phyloP scores from a whole-genome alignment of 2,797 vertebrate genomes.

The Xiphorhynchus erythropygius region DNA sequence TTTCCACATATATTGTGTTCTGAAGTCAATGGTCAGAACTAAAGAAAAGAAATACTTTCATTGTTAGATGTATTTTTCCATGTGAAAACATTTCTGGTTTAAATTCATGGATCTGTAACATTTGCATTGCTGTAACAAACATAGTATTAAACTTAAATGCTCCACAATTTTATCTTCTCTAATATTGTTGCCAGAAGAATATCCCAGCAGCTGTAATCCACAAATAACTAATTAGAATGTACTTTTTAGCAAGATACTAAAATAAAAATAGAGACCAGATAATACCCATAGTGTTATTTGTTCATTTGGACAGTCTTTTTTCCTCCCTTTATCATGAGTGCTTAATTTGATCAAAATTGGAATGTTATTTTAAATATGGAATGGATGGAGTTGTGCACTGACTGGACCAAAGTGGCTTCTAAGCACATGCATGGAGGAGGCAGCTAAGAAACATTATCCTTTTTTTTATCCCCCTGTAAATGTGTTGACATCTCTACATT shows the following conservation, averaged over 20 bases:
- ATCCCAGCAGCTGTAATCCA: not conserved
- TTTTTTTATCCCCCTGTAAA: not conserved
- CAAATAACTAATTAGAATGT: not conserved
- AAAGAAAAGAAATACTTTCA: not conserved
- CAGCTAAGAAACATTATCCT: not conserved
- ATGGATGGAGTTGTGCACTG: not conserved
- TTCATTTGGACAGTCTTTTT: not conserved
- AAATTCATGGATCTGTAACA: not conserved
- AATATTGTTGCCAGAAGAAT: not conserved
- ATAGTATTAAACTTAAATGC: not conserved
- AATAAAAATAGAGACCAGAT: not conserved
- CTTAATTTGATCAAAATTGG: not conserved
- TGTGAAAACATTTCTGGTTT: not conserved
- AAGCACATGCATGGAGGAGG: not conserved
- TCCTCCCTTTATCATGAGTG: not conserved
- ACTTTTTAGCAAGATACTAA: not conserved
- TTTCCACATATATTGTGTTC: not conserved
- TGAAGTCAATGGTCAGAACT: not conserved
- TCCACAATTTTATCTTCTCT: not conserved
- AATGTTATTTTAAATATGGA: not conserved
- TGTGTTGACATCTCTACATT: constrained; percentile 5
- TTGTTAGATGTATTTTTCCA: not conserved
- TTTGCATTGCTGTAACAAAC: not conserved
- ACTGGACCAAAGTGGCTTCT: not conserved
- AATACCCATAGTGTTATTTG: not conserved